phyloP scores from a whole-genome alignment of 2,797 vertebrate genomes.

The Picus viridis region DNA sequence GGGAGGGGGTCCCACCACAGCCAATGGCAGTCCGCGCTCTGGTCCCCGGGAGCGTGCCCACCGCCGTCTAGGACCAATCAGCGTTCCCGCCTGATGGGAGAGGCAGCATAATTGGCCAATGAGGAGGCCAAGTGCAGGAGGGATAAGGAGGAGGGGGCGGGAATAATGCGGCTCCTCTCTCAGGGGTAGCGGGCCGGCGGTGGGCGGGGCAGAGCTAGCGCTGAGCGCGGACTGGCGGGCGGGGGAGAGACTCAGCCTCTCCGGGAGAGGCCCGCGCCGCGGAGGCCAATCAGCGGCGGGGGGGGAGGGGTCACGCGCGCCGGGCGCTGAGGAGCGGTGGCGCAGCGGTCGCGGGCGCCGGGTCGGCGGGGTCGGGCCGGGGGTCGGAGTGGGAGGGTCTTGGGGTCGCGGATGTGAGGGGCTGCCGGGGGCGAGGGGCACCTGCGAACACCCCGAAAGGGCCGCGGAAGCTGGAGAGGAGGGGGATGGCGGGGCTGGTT shows the following conservation, averaged over 20 bases:
- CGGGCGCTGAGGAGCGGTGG: neutral
- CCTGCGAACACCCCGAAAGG: neutral
- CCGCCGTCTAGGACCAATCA: accelerated
- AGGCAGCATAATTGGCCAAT: neutral
- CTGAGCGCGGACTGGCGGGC: neutral
- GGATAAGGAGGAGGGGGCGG: neutral
- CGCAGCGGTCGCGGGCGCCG: neutral
- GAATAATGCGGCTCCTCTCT: accelerated
- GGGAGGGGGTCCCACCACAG: neutral
- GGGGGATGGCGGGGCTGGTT: neutral
- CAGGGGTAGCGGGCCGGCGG: accelerated
- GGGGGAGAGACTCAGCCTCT: accelerated
- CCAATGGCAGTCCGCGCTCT: neutral
- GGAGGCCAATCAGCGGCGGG: neutral
- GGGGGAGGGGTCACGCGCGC: neutral
- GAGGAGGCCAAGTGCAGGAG: accelerated
- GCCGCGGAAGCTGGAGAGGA: neutral
- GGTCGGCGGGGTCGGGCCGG: neutral
- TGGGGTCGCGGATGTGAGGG: neutral
- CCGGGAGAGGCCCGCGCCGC: accelerated
- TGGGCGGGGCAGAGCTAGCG: neutral
- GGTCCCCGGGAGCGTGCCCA: accelerated
- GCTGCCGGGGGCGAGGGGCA: neutral
- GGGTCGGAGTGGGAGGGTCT: neutral
- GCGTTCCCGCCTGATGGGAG: accelerated